Base-by-base conservation (phyloP, 2,797 vertebrate genomes). In the Enteromius trimaculatus region DNA sequence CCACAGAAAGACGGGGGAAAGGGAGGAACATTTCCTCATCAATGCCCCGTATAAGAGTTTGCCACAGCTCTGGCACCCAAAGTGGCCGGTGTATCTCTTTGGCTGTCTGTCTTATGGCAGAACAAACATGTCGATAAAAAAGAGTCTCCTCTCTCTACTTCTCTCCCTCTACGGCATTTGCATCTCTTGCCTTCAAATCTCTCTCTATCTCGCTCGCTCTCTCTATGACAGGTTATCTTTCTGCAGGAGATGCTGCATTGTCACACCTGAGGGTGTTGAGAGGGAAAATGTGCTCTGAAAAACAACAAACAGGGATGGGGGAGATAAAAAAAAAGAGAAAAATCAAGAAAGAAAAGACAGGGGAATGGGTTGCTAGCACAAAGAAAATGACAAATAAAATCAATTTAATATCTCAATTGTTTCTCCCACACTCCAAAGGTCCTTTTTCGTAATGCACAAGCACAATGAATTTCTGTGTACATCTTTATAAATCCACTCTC, bases 111-210 rank as follows among this genome's bases (percentile, higher is more conserved):
- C 47, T 71, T 53, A 88, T 86, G 87, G 88, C 86, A 86, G 23
- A 85, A 90, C 92, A 90, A 92, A 91, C 88, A 89, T 91, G 92
- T 92, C 72, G 88, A 93, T 92, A 91, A 91, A 93, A 92, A 87
- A 82, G 31, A 66, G 44, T 53, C 66, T 49, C 31, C 88, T 87
- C 65, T 71, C 77, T 62, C 83, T 21, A 55, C 39, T 29, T 62
- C 51, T 79, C 70, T 86, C 39, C 10, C 65, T 37, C 31, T 23
- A 21, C 9, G 7, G n/a, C 75, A 77, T 75, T 76, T 66, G 58
- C 53, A 42, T 71, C 68, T 77, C 26, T 90, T 89, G 84, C 88
- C 89, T 91, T 77, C 84, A 82, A 70, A 70, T 51, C 66, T 76
- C 49, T 21, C 58, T 76, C 6, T 60, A n/a, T n/a, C 53, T 31